phyloP scores from a whole-genome alignment of 2,797 vertebrate species.

The Ctenochaetus hawaiiensis region DNA sequence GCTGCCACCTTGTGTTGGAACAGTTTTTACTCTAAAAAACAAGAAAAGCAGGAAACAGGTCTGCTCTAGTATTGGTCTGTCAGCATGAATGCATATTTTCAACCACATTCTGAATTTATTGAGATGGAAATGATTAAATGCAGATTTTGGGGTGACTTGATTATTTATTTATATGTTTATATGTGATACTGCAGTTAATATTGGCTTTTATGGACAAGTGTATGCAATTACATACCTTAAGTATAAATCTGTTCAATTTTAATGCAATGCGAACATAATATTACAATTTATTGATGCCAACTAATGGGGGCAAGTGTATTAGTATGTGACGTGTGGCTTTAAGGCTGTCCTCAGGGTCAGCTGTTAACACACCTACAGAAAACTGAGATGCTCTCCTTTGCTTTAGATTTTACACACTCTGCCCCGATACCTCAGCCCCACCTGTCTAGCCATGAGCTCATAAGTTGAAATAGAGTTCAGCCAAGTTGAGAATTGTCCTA shows the following conservation, averaged over 20 bases:
- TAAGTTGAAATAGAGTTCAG: constrained; percentile 85
- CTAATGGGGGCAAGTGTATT: neutral
- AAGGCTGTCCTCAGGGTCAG: constrained; percentile 26
- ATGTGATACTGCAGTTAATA: too few species aligned
- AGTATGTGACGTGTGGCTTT: constrained; percentile 26
- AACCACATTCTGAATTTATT: constrained; percentile 4
- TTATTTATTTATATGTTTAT: too few species aligned
- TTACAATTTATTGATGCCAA: neutral
- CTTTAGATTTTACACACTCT: constrained; percentile 57
- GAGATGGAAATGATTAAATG: neutral
- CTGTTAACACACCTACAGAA: constrained; percentile 32
- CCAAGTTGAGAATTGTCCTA: constrained; percentile 78
- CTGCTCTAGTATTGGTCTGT: constrained; percentile 12
- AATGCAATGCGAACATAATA: neutral
- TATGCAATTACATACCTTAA: neutral
- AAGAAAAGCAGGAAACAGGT: neutral
- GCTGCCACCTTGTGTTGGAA: constrained; percentile 82
- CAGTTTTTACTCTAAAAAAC: neutral
- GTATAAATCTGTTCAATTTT: neutral
- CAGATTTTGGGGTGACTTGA: neutral
- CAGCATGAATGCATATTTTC: constrained; percentile 15
- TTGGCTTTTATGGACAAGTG: too few species aligned
- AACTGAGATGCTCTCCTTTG: constrained; percentile 47
- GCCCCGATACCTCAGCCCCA: constrained; percentile 73
- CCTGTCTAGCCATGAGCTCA: constrained; percentile 79